Conservation (phyloP, 2,888 invertebrate genomes). For the Oxytorus armatus region DNA sequence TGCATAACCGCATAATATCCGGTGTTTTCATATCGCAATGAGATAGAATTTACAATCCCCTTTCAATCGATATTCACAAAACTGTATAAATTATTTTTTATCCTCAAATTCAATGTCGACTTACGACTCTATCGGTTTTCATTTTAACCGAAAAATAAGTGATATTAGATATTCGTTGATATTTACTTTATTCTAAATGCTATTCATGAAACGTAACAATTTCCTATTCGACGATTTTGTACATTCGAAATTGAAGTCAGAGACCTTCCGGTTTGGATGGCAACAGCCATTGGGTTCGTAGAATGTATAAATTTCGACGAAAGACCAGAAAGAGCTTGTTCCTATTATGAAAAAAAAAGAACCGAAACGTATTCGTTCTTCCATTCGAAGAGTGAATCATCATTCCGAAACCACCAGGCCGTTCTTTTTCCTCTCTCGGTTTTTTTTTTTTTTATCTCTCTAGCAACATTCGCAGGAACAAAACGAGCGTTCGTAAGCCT, state of each 20-base stretch:
- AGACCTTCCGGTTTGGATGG: constrained; percentile 39
- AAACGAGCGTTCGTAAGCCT: constrained; percentile 63
- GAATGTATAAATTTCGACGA: constrained; percentile 14
- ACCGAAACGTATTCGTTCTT: constrained; percentile 65
- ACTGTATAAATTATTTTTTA: not conserved
- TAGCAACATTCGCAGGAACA: constrained; percentile 38
- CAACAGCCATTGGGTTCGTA: constrained; percentile 22
- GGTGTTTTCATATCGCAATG: not conserved
- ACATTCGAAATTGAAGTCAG: not conserved
- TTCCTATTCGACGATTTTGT: not conserved
- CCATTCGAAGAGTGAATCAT: constrained; percentile 66
- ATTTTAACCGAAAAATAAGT: too few species aligned
- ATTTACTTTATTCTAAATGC: too few species aligned
- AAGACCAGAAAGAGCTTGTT: not conserved
- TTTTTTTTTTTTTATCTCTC: constrained; percentile 16
- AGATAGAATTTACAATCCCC: not conserved
- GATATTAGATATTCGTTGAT: too few species aligned
- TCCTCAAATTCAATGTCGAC: too few species aligned
- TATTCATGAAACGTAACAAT: not conserved
- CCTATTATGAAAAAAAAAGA: not conserved
- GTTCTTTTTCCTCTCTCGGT: constrained; percentile 11
- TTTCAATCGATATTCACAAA: not conserved
- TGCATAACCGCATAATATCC: not conserved
- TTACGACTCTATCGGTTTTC: too few species aligned
- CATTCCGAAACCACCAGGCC: constrained; percentile 33